A percentile compares a stretch with the other conserved stretches of the same genome.
Conservation (phyloP, 2,113 vertebrate genomes). For the Columba livia region DNA sequence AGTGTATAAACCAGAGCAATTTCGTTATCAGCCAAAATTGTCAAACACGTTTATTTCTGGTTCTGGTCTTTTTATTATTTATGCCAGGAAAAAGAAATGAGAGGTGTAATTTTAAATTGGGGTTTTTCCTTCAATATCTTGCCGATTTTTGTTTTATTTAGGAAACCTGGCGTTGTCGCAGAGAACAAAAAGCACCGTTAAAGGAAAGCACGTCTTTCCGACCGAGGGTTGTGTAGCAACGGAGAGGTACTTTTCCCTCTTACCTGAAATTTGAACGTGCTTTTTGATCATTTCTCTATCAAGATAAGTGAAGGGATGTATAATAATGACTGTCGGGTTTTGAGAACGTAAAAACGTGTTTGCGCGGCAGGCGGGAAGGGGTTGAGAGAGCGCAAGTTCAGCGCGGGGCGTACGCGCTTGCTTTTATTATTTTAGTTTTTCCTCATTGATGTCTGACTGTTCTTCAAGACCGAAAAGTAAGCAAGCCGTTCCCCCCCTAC, state of each 20-base stretch:
- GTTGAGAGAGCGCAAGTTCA: neutral
- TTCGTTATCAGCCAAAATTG: neutral
- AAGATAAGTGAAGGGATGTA: neutral
- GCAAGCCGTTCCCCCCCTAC: neutral
- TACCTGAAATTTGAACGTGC: neutral
- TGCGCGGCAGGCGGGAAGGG: rapidly evolving
- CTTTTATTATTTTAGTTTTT: neutral
- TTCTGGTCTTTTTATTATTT: neutral
- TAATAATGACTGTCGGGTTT: neutral
- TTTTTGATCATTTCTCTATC: neutral
- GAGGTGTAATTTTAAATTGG: neutral
- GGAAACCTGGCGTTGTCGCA: neutral
- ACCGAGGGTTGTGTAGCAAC: rapidly evolving
- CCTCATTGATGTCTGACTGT: neutral
- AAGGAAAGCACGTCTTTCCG: neutral
- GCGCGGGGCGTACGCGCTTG: rapidly evolving
- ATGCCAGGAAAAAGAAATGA: rapidly evolving
- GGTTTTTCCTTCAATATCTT: rapidly evolving
- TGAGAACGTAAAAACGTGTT: neutral
- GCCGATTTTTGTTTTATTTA: neutral
- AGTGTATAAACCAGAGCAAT: neutral
- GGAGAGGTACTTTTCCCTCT: neutral
- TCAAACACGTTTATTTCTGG: neutral
- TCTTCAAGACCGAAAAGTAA: neutral
- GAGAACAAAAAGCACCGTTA: neutral